phyloP scores from a whole-genome alignment of 2,888 invertebrate genomes.

The Caradrina kadenii region DNA sequence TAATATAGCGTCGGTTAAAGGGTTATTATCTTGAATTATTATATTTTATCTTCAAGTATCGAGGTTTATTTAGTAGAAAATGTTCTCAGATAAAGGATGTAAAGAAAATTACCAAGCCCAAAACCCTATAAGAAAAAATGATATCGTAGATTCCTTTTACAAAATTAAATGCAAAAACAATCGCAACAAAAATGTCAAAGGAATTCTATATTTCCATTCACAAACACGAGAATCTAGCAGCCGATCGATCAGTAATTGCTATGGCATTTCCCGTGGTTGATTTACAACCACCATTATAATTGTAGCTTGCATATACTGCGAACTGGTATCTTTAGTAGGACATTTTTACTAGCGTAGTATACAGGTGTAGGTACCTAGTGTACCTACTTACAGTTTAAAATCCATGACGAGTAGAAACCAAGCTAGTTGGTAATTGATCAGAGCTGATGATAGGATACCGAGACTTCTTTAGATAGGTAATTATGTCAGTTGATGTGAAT shows the following conservation, averaged over 20 bases:
- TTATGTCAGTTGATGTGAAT: slow-evolving; percentile 42
- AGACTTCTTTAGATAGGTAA: slow-evolving; percentile 28
- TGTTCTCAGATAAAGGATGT: slow-evolving; percentile 25
- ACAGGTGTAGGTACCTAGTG: slow-evolving; percentile 15
- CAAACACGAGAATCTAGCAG: slow-evolving; percentile 62
- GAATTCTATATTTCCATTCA: slow-evolving; percentile 45
- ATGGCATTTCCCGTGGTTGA: slow-evolving; percentile 76
- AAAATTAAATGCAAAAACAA: slow-evolving; percentile 16
- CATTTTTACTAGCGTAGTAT: slow-evolving; percentile 46
- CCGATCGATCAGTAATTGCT: slow-evolving; percentile 76
- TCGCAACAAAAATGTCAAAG: slow-evolving; percentile 25
- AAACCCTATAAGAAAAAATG: no score
- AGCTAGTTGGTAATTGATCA: slow-evolving; percentile 42
- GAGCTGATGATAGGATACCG: slow-evolving; percentile 29
- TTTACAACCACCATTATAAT: slow-evolving; percentile 72
- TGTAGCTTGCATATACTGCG: slow-evolving; percentile 61
- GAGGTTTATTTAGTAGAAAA: slow-evolving; percentile 57
- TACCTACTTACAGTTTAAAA: slow-evolving; percentile 29
- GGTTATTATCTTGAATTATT: slow-evolving; percentile 81
- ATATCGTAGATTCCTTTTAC: neutral
- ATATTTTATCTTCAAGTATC: slow-evolving; percentile 72
- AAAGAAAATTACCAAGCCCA: slow-evolving; percentile 8
- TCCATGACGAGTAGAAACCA: slow-evolving; percentile 31
- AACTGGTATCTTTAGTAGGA: slow-evolving; percentile 54
- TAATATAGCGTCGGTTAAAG: slow-evolving; percentile 75